Percentiles rank a stretch among this genome's conserved stretches.
phyloP scores from a whole-genome alignment of 1,140 invertebrate species.

The Zeugodacus cucurbitae region DNA sequence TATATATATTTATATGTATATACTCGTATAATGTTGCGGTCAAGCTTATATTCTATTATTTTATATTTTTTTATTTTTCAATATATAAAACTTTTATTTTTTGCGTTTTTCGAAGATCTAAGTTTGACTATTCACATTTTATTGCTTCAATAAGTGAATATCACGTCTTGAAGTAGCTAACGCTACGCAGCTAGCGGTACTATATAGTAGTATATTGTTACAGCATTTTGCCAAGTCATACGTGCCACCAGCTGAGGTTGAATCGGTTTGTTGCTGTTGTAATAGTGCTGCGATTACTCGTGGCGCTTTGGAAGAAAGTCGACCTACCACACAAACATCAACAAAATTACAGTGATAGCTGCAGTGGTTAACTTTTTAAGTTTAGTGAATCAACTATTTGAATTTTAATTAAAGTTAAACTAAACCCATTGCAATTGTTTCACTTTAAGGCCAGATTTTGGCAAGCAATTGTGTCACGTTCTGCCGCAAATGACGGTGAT shows the following conservation, averaged over 20 bases:
- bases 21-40: too few species aligned
- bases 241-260: not conserved
- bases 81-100: too few species aligned
- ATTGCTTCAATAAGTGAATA: not conserved
- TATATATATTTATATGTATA: too few species aligned
- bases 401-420: not conserved
- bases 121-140: too few species aligned
- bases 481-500: not conserved
- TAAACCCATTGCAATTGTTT: not conserved
- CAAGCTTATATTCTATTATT: too few species aligned
- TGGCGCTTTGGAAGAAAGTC: not conserved
- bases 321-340: not conserved
- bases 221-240: not conserved
- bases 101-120: too few species aligned
- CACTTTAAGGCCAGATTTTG: not conserved
- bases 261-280: not conserved
- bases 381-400: not conserved
- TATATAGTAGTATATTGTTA: not conserved
- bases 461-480: conserved; percentile 23
- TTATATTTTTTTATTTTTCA: too few species aligned
- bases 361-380: not conserved
- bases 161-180: not conserved
- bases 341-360: not conserved
- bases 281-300: not conserved
- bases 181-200: not conserved